Conservation (phyloP, 1,140 invertebrate genomes). For the Macrotrachela quadricornifera region DNA sequence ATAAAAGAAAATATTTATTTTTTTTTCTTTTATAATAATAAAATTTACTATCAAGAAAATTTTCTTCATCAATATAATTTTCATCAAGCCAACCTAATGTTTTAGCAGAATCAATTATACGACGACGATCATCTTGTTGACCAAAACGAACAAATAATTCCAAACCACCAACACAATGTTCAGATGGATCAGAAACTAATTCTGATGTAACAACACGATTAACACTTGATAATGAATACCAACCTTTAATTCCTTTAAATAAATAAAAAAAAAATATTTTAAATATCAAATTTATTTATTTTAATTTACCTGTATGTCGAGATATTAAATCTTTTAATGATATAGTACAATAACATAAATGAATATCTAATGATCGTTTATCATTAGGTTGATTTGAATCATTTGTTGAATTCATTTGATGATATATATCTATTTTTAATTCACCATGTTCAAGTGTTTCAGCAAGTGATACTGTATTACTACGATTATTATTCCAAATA, state of each 20-base stretch:
- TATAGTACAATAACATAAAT: too few species aligned
- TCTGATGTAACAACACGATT: conserved; percentile 2
- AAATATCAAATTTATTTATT: too few species aligned
- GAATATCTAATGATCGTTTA: too few species aligned
- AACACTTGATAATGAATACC: background rate
- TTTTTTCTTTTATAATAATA: too few species aligned
- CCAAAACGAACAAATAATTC: conserved; percentile 23
- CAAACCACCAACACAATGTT: conserved; percentile 20
- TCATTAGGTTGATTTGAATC: background rate
- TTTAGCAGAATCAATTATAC: conserved; percentile 18
- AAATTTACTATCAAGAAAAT: background rate
- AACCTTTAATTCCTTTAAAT: conserved; percentile 7
- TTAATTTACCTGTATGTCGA: too few species aligned
- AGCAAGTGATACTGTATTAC: conserved; percentile 18
- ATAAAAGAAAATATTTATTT: too few species aligned
- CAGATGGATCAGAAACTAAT: conserved; percentile 3
- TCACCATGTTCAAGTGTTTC: conserved; percentile 22
- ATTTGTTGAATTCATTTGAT: conserved; percentile 18
- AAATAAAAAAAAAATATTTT: too few species aligned
- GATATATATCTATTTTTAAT: conserved; percentile 22
- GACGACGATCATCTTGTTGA: conserved; percentile 19
- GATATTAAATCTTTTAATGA: too few species aligned
- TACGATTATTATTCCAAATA: conserved; percentile 16
- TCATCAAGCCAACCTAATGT: conserved; percentile 22
- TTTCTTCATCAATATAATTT: conserved; percentile 12